Percentiles rank a stretch among this genome's conserved stretches.
These are phyloP conservation scores for Erebia ligea DNA, from an alignment of 2,888 invertebrate genomes.

Conservation along the genomic window DNA sequence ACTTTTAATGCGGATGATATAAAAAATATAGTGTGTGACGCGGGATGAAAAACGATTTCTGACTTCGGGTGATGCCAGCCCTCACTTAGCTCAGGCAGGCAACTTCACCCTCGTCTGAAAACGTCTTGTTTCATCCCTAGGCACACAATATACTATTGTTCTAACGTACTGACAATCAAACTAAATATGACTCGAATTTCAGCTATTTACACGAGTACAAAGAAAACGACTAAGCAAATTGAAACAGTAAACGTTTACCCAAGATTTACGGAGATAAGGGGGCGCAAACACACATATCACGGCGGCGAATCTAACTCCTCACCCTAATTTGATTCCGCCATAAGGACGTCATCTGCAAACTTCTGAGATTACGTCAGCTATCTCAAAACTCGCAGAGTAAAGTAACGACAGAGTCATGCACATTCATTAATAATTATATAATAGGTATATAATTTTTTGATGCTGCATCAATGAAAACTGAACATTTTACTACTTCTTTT, in stretches of 20 bases:
- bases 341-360: constrained; percentile 44
- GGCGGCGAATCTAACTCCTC: constrained; percentile 39
- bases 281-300: constrained; percentile 39
- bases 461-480: background rate
- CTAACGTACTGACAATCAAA: background rate
- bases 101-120: too few species aligned
- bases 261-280: constrained; percentile 35
- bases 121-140: too few species aligned
- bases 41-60: too few species aligned
- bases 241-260: constrained; percentile 34
- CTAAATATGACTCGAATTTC: background rate
- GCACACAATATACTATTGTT: too few species aligned
- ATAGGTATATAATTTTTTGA: too few species aligned
- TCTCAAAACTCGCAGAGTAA: constrained; percentile 36
- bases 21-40: too few species aligned
- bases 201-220: background rate
- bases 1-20: too few species aligned
- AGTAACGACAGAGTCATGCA: constrained; percentile 5
- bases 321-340: constrained; percentile 44
- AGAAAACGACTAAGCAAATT: constrained; percentile 30
- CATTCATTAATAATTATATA: too few species aligned
- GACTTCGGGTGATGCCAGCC: too few species aligned
- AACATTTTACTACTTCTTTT: background rate
- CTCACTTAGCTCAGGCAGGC: too few species aligned
- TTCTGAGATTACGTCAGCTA: constrained; percentile 41